phyloP scores from a whole-genome alignment of 1,140 invertebrate species.

The Drosophila bifasciata region DNA sequence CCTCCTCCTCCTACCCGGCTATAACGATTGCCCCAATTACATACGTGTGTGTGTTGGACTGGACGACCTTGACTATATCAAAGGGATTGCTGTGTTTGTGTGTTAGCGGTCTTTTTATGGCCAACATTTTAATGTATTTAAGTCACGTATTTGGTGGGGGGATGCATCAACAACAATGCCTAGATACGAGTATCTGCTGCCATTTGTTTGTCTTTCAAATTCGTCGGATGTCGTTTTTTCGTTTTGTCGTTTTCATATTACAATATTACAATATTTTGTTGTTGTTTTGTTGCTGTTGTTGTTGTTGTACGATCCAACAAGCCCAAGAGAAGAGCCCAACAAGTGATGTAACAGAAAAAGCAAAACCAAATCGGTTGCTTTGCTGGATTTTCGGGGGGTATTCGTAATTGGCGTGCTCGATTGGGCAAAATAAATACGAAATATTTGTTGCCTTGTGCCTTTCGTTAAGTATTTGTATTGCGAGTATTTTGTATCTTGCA shows the following conservation, averaged over 20 bases:
- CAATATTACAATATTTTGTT: constrained; percentile 20
- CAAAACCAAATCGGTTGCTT: constrained; percentile 17
- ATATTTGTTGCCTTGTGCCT: constrained; percentile 1
- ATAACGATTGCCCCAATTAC: background rate
- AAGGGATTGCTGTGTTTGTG: background rate
- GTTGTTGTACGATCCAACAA: constrained; percentile 13
- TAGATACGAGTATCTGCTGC: constrained; percentile 14
- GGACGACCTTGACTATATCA: constrained; percentile 62
- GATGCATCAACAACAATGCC: constrained; percentile 26
- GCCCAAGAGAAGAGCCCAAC: no score
- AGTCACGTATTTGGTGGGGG: constrained; percentile 41
- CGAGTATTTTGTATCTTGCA: constrained; percentile 18
- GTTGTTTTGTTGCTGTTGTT: constrained; percentile 3
- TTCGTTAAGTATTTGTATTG: constrained; percentile 19
- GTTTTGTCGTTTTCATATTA: constrained; percentile 11
- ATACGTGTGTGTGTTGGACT: constrained; percentile 2
- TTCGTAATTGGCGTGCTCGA: constrained; percentile 74
- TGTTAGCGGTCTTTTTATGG: constrained; percentile 17
- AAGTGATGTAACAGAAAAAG: constrained; percentile 42
- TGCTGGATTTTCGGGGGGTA: constrained; percentile 30
- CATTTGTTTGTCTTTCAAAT: constrained; percentile 52
- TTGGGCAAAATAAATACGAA: constrained; percentile 67
- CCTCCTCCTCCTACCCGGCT: background rate
- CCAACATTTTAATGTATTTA: constrained; percentile 30
- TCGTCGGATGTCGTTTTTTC: constrained; percentile 39